phyloP scores from a whole-genome alignment of 2,888 invertebrate genomes.

The Troglohyphantes excavatus region DNA sequence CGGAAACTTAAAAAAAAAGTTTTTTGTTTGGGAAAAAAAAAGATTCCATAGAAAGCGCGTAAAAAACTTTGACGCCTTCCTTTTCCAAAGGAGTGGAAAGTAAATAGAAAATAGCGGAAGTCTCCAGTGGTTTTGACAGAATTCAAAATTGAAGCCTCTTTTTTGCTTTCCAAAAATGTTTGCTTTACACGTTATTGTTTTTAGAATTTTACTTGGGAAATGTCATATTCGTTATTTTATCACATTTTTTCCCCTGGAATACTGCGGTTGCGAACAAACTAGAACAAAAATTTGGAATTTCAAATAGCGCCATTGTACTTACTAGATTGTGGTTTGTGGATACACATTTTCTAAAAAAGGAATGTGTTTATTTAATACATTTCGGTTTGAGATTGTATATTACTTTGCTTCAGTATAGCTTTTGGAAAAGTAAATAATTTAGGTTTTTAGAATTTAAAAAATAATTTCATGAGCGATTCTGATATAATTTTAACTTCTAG shows the following conservation, averaged over 20 bases:
- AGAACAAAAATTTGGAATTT: too few species aligned
- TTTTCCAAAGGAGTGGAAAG: not conserved
- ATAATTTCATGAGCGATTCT: too few species aligned
- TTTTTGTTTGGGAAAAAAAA: not conserved
- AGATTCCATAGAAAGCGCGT: not conserved
- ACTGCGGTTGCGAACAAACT: too few species aligned
- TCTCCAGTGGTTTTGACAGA: conserved; percentile 32
- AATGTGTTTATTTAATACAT: too few species aligned
- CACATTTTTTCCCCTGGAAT: not conserved
- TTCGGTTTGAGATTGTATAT: too few species aligned
- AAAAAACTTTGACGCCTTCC: conserved; percentile 40
- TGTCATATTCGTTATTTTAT: not conserved
- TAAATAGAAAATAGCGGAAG: conserved; percentile 20
- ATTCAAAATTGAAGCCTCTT: conserved; percentile 32
- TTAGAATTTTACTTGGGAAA: not conserved
- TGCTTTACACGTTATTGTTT: conserved; percentile 19
- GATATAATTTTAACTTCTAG: too few species aligned
- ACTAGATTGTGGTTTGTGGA: too few species aligned
- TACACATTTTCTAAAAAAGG: too few species aligned
- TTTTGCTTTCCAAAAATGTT: conserved; percentile 17
- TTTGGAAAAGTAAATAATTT: too few species aligned
- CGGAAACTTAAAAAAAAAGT: not conserved
- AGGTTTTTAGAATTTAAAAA: too few species aligned
- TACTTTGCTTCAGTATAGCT: too few species aligned
- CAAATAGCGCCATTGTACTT: too few species aligned